Evolutionary conservation across 2,113 vertebrate species (phyloP).

Genomic region (Gallinago undulata): DNA sequence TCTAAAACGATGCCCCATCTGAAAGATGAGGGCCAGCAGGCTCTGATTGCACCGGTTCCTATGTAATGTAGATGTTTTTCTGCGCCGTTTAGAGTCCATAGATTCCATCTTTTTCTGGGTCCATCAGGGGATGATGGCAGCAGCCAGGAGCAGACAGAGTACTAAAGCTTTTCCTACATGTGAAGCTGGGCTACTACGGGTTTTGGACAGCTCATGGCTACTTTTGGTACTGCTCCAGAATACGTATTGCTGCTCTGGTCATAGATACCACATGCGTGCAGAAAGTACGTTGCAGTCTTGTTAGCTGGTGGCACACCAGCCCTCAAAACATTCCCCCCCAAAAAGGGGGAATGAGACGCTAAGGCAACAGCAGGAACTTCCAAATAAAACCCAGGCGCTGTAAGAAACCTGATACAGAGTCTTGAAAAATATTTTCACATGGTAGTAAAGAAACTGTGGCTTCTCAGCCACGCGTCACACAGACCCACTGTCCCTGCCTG

Average conservation of each 20-base stretch:
- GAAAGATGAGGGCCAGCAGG: not conserved
- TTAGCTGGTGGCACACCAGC: not conserved
- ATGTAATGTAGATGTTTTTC: not conserved
- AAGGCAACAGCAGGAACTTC: not conserved
- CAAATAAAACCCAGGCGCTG: not conserved
- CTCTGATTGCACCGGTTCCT: not conserved
- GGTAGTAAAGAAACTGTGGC: not conserved
- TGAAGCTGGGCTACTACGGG: not conserved
- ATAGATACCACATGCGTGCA: fast-evolving
- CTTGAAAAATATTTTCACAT: not conserved
- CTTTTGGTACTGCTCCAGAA: not conserved
- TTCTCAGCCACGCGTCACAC: not conserved
- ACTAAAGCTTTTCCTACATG: not conserved
- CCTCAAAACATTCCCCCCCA: not conserved
- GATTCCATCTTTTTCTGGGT: not conserved
- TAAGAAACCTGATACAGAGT: not conserved
- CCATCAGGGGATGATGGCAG: not conserved
- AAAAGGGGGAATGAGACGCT: not conserved
- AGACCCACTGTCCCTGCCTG: not conserved
- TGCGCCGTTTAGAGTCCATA: not conserved
- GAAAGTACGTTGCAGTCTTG: not conserved
- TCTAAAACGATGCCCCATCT: not conserved
- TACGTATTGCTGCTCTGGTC: not conserved
- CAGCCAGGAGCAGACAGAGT: not conserved
- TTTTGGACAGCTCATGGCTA: not conserved